Evolutionary conservation across 2,888 invertebrate species (phyloP).

Genomic region (Anorthoa munda): DNA sequence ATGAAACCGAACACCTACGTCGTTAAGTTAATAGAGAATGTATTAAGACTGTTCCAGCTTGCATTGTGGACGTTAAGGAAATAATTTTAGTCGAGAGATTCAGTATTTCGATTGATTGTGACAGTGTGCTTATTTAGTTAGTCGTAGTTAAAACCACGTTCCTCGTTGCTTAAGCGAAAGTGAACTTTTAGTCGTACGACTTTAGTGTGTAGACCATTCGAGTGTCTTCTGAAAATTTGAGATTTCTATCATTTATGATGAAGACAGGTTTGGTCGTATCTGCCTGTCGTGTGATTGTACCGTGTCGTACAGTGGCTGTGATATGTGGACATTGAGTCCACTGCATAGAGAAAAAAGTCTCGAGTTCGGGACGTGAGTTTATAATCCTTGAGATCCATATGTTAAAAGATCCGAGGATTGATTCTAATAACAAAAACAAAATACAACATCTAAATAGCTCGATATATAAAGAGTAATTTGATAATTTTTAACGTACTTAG

Average conservation of each 20-base stretch:
- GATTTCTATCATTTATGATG: slow-evolving; percentile 38
- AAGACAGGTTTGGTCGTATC: slow-evolving; percentile 58
- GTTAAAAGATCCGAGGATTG: slow-evolving; percentile 78
- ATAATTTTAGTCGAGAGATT: slow-evolving; percentile 70
- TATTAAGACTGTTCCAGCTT: slow-evolving; percentile 61
- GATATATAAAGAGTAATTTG: slow-evolving; percentile 17
- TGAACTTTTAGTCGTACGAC: slow-evolving; percentile 53
- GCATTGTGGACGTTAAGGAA: slow-evolving; percentile 59
- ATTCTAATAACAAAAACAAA: slow-evolving; percentile 39
- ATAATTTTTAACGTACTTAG: slow-evolving; percentile 44
- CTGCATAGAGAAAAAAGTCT: slow-evolving; percentile 63
- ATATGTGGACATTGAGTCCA: slow-evolving; percentile 71
- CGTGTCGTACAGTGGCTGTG: slow-evolving; percentile 86
- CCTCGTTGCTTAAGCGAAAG: slow-evolving; percentile 55
- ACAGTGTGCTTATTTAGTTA: slow-evolving; percentile 64
- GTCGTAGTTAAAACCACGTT: slow-evolving; percentile 64
- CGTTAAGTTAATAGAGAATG: slow-evolving; percentile 42
- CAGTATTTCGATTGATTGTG: slow-evolving; percentile 79
- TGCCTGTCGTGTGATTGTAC: slow-evolving; percentile 70
- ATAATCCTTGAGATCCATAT: slow-evolving; percentile 77
- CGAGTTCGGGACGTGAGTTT: slow-evolving; percentile 57
- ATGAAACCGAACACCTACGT: slow-evolving; percentile 28
- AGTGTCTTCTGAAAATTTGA: slow-evolving; percentile 46
- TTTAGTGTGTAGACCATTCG: slow-evolving; percentile 39
- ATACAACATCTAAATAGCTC: slow-evolving; percentile 4